Conservation (phyloP, 1,140 invertebrate species). For the Bombus confusus region DNA sequence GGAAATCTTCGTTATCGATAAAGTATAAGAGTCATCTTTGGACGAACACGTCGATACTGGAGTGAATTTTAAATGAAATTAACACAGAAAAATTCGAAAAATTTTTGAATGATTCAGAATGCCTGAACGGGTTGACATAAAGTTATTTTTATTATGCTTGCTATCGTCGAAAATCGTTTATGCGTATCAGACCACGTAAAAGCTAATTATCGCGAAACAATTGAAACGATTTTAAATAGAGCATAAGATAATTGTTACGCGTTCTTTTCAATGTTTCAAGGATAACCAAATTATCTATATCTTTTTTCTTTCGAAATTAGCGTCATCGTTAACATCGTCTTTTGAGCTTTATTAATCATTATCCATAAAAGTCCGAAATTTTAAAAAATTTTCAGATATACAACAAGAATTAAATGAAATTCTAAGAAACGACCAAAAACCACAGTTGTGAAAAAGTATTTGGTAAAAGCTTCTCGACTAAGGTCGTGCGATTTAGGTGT, state of each 20-base stretch:
- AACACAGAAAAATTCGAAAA: background rate
- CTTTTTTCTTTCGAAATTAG: background rate
- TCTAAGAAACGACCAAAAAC: background rate
- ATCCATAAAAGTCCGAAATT: background rate
- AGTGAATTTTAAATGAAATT: background rate
- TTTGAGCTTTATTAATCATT: background rate
- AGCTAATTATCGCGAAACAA: constrained; percentile 14
- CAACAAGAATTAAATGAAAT: background rate
- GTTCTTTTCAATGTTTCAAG: background rate
- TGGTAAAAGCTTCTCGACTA: background rate
- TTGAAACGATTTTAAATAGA: background rate
- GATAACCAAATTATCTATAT: background rate
- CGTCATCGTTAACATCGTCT: background rate
- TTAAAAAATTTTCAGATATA: background rate
- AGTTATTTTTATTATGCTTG: background rate
- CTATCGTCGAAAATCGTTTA: background rate
- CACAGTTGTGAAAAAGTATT: constrained; percentile 1
- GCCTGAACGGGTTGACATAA: background rate
- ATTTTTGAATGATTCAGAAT: background rate
- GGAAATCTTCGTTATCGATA: background rate
- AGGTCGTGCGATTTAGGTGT: background rate
- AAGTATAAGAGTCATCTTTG: background rate
- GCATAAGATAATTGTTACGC: background rate
- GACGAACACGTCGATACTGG: background rate
- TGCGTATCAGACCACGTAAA: background rate